These are phyloP conservation scores for Oryzias woworae DNA, from an alignment of 2,113 vertebrate genomes.

Conservation along the genomic window DNA sequence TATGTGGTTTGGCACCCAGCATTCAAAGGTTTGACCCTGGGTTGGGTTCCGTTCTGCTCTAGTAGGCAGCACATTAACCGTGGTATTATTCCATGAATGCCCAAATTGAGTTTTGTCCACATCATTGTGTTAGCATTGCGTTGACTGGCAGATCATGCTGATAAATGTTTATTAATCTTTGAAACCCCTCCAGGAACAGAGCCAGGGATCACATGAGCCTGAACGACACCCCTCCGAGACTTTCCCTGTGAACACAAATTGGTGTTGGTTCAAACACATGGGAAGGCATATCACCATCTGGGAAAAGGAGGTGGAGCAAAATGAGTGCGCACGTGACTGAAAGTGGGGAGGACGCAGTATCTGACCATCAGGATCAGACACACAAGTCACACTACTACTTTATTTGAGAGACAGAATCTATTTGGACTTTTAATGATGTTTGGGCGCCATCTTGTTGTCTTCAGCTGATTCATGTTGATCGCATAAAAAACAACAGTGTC, in stretches of 20 bases:
- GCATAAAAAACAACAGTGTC: too few species aligned
- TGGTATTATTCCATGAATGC: conserved; percentile 73
- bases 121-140: conserved; percentile 49
- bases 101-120: conserved; percentile 70
- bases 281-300: conserved; percentile 28
- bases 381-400: neutral
- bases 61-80: conserved; percentile 60
- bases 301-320: conserved; percentile 15
- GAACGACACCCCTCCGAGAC: conserved; percentile 1
- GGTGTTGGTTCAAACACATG: conserved; percentile 7
- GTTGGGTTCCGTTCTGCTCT: conserved; percentile 66
- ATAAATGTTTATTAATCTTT: conserved; percentile 58
- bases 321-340: conserved; percentile 8
- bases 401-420: too few species aligned
- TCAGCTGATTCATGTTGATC: too few species aligned
- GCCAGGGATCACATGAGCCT: conserved; percentile 18
- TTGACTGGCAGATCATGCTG: conserved; percentile 62
- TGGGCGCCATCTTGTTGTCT: too few species aligned
- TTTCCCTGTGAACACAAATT: conserved; percentile 8
- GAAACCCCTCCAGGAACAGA: conserved; percentile 12
- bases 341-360: conserved; percentile 20
- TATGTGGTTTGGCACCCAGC: conserved; percentile 19
- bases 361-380: neutral
- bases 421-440: too few species aligned
- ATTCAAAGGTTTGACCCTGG: conserved; percentile 54